Conservation (phyloP, 1,140 invertebrate species). For the Temnothorax curvispinosus region DNA sequence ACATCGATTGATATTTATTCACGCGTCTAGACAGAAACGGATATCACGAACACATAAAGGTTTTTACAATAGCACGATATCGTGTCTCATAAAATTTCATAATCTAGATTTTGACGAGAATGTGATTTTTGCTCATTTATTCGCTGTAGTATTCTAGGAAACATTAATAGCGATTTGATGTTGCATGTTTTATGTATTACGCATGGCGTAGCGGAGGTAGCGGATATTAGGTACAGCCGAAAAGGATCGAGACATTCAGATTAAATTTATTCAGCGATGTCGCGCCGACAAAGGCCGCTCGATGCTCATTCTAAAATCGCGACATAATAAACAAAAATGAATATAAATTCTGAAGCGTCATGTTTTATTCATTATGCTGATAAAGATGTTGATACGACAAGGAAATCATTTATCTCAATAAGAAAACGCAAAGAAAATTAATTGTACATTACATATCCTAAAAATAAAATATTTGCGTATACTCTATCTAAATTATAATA, state of each 20-base stretch:
- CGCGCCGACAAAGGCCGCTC: constrained; percentile 27
- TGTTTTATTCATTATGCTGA: neutral
- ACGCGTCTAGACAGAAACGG: neutral
- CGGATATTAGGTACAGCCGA: neutral
- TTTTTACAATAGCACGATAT: neutral
- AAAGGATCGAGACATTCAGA: neutral
- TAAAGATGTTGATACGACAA: neutral
- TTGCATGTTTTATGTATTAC: constrained; percentile 36
- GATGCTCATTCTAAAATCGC: neutral
- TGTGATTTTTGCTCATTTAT: neutral
- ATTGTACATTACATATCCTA: no score
- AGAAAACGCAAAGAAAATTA: neutral
- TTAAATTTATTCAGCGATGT: constrained; percentile 25
- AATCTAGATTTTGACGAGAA: constrained; percentile 27
- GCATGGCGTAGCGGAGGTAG: neutral
- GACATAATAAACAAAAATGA: constrained; percentile 21
- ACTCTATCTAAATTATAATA: neutral
- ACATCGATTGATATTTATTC: constrained; percentile 15
- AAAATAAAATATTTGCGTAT: neutral
- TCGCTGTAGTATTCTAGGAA: neutral
- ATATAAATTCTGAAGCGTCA: constrained; percentile 4
- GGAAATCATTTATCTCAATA: neutral
- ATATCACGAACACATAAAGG: neutral
- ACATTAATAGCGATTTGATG: constrained; percentile 12
- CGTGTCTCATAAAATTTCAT: neutral